Evolutionary conservation across 2,888 invertebrate genomes (phyloP), one percentile per base, ranked within the genome.

Genomic region (Eristalis pertinax): DNA sequence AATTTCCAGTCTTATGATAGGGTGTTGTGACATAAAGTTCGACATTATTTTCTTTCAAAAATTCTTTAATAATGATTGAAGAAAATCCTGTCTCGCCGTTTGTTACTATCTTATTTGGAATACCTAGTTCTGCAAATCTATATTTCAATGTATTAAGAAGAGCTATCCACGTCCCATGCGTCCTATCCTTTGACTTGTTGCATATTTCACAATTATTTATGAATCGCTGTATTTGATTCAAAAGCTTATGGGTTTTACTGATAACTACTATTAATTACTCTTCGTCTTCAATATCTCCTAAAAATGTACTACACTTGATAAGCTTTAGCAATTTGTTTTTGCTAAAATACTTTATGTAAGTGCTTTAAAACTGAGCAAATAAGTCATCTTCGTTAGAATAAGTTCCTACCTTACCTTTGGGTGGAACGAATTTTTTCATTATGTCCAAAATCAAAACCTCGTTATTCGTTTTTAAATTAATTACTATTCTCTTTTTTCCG

Each of bases 191-290:
- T 7, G 64, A 3, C 22, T 67, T 67, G 22, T 76, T 82, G 26
- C 70, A 76, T n/a, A 75, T 68, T 19, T 64, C 43, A n/a, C 82
- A 83, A 32, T 83, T 73, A 4, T 76, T 82, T 26, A 83, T 83
- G 4, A 50, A 67, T 56, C 56, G 62, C 38, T 64, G 63, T 13
- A 76, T 76, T 60, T 78, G 73, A 43, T 81, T 75, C 7, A 78
- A 60, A 22, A 60, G 13, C 15, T 76, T 72, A 58, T 75, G 72
- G 5, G 35, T 79, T 62, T 58, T 22, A 60, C 1, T 56, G 11
- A 73, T 58, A 56, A 63, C 24, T n/a, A 43, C 24, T 43, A 41
- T 26, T 29, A 62, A 58, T n/a, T 8, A 43, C 24, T 43, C 70
- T 60, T 76, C 62, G 8, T 82, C 76, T 4, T 68, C 62, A 22